Base-by-base conservation (phyloP, 2,888 invertebrate species). In the Caenorhabditis sp. region DNA sequence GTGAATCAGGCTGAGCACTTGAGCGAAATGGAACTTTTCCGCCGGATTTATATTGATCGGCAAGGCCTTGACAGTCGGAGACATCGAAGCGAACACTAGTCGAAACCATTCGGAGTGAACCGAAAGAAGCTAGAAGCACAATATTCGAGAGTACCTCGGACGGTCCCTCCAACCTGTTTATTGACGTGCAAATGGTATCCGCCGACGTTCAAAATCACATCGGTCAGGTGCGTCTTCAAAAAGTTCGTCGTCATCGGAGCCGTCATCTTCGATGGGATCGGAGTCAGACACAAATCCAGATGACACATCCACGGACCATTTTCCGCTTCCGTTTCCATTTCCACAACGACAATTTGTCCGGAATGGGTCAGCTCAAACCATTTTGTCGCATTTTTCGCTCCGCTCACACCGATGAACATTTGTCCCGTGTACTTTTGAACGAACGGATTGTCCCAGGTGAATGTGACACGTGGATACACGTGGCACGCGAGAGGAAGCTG, bases 121-220 rank as follows among this genome's bases (percentile, higher is more conserved):
- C 45, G 59, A 41, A 27, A 56, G 56, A 27, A 56, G 13, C 56
- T 56, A 30, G 2, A 56, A 56, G 9, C 30, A 30, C 30, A 7
- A 5, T 30, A 30, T 30, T 30, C 5, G 9, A 9, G 6, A 9
- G 9, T 30, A 50, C 15, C n/a, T 26, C n/a, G 7, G 30, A 50
- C 6, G 26, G 32, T 26, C 1, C 4, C 15, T 48, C 24, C 30
- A 30, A 85, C 84, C 53, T 80, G 61, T 59, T 83, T 86, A 70
- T 81, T 84, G 27, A 87, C 80, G 62, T 85, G 78, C 20, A 87
- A 75, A 17, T 78, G 66, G 13, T 78, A 75, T 30, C 85, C 85
- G 48, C 86, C 85, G 55, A 87, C 81, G n/a, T 84, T 62, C 9
- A 87, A 62, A 15, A 83, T 66, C 8, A 78, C 85, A 55, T 86